Percentiles rank a stretch among this genome's conserved stretches.
phyloP scores from a whole-genome alignment of 2,888 invertebrate species.

The Tachina grossa region DNA sequence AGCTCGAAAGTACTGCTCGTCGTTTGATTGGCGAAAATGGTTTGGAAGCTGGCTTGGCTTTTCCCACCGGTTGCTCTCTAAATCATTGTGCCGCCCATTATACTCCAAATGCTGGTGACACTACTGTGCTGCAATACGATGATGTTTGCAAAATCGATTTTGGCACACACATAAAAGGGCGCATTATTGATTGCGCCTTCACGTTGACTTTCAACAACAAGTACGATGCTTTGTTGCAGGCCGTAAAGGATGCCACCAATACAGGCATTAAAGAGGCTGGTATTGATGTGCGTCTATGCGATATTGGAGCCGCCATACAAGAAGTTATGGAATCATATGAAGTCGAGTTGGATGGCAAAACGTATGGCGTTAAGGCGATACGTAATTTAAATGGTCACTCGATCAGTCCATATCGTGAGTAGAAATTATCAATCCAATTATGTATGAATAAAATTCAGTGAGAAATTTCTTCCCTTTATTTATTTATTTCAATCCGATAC shows the following conservation, averaged over 20 bases:
- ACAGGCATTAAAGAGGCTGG: conserved; percentile 98
- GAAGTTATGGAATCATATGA: conserved; percentile 99
- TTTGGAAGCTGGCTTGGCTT: conserved; percentile 95
- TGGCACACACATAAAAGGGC: conserved; percentile 98
- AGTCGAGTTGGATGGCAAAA: conserved; percentile 97
- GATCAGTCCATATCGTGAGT: conserved; percentile 98
- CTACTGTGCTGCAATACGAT: conserved; percentile 95
- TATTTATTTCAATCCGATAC: too few species aligned
- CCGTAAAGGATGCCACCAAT: conserved; percentile 98
- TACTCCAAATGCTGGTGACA: conserved; percentile 99
- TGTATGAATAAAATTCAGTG: too few species aligned
- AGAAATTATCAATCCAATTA: background rate
- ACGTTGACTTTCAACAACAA: conserved; percentile 98
- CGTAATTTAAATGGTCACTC: conserved; percentile 99
- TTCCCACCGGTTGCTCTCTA: conserved; percentile 99
- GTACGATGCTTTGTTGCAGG: conserved; percentile 96
- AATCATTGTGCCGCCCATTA: conserved; percentile 99
- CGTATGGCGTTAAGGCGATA: conserved; percentile 98
- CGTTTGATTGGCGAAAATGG: conserved; percentile 97
- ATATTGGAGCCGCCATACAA: conserved; percentile 97
- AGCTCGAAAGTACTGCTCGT: conserved; percentile 95
- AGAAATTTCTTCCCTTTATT: too few species aligned
- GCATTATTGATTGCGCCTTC: conserved; percentile 99
- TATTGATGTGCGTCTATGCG: conserved; percentile 98
- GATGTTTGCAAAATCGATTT: conserved; percentile 99